phyloP scores from a whole-genome alignment of 2,113 vertebrate species.

The Aphyosemion australe region DNA sequence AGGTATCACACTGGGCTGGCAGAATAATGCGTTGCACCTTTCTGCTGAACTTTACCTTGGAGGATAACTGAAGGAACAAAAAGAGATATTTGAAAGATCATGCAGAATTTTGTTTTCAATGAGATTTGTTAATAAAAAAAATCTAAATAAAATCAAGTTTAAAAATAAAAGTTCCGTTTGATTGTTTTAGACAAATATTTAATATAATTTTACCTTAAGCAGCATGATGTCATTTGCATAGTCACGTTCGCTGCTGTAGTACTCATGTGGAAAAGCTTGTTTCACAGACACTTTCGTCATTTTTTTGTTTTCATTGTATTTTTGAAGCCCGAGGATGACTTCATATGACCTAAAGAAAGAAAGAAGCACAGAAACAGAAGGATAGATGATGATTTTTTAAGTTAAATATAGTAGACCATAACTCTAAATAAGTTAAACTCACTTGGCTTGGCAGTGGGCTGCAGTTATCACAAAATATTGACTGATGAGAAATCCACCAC shows the following conservation, averaged over 20 bases:
- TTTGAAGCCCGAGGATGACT: slow-evolving; percentile 40
- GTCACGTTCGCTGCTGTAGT: background rate
- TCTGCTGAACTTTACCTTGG: slow-evolving; percentile 54
- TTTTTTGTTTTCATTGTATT: fast-evolving
- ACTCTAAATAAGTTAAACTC: slow-evolving; percentile 1
- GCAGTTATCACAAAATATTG: slow-evolving; percentile 72
- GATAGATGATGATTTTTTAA: no score
- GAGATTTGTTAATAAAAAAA: no score
- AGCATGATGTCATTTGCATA: slow-evolving; percentile 53
- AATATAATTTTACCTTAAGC: slow-evolving; percentile 71
- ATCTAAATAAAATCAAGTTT: no score
- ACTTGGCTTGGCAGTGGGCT: slow-evolving; percentile 64
- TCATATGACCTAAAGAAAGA: background rate
- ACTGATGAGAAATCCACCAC: slow-evolving; percentile 69
- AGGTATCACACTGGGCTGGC: background rate
- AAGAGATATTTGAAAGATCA: no score
- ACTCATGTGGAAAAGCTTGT: background rate
- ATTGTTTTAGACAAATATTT: no score
- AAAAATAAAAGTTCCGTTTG: no score
- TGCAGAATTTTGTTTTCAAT: no score
- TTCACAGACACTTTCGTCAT: background rate
- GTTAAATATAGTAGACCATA: no score
- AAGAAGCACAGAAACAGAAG: no score
- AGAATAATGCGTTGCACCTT: slow-evolving; percentile 53
- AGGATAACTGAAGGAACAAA: slow-evolving; percentile 69